Base-by-base conservation (phyloP, 2,797 vertebrate genomes). In the Sebastes aleutianus region DNA sequence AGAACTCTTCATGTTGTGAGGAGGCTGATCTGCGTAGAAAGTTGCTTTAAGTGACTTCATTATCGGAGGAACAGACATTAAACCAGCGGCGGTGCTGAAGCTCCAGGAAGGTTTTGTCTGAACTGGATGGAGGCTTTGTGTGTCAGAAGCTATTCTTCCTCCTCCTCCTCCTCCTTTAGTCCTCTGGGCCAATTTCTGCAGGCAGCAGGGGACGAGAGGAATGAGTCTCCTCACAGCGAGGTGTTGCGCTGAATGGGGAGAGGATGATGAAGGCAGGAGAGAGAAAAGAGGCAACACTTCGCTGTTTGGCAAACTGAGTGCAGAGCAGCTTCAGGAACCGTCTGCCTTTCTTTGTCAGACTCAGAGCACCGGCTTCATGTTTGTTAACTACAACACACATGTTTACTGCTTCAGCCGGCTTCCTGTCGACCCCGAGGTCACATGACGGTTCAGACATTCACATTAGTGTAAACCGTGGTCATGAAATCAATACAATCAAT, bases 141-240 rank as follows among this genome's bases (percentile, higher is more conserved):
- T 77, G 75, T 85, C 73, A 76, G 58, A 78, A 75, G 63, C 82
- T 67, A 62, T 77, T 79, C 78, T 79, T n/a, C 58, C 81, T 74
- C 79, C 22, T 16, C 43, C 7, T 68, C 71, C 34, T 66, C 76
- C 84, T 87, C 77, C 56, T 89, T 89, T 79, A 77, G 84, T 83
- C 83, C 78, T 86, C 86, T 66, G 85, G 87, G 90, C 87, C 90
- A 92, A 91, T 93, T 88, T 90, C 66, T 86, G 65, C 74, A 74
- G 89, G 82, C 94, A 90, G 91, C 88, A 64, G 91, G 88, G 82
- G 76, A 75, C 68, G 39, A 70, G 84, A 84, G 84, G 85, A 90
- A 90, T 87, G 81, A 80, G 88, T 87, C 83, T 89, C 88, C 86
- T 90, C 85, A 84, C 90, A 92, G 94, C 83, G 83, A 93, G 84